These are phyloP conservation scores for Acanthosepion lycidas DNA, from an alignment of 2,888 invertebrate genomes.

Conservation along the genomic window DNA sequence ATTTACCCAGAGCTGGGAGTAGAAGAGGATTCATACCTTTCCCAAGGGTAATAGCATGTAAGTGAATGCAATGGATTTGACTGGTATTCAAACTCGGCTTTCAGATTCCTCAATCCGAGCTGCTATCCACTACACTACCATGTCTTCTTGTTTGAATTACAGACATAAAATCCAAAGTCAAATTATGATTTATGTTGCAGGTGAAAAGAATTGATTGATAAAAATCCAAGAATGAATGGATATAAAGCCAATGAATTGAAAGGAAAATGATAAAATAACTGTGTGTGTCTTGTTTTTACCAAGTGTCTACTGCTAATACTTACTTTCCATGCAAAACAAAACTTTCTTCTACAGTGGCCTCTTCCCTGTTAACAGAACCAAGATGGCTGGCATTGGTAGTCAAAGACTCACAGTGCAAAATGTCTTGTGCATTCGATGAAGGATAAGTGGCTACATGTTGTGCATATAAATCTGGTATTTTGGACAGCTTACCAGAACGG, in stretches of 20 bases:
- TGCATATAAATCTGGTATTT: slow-evolving; percentile 71
- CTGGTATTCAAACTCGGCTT: no score
- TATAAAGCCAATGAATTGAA: not conserved
- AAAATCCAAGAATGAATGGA: not conserved
- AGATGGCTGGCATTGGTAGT: slow-evolving; percentile 45
- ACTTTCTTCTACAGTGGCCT: slow-evolving; percentile 61
- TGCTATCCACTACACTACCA: no score
- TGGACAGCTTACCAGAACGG: slow-evolving; percentile 62
- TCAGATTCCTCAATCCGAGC: no score
- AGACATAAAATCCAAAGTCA: no score
- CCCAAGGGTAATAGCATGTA: no score
- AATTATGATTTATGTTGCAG: no score
- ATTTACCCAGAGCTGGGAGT: no score
- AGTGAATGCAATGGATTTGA: no score
- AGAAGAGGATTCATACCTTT: no score
- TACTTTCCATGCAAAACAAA: slow-evolving; percentile 53
- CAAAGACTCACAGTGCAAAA: slow-evolving; percentile 48
- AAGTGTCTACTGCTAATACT: not conserved
- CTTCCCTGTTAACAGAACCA: slow-evolving; percentile 53
- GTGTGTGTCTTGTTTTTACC: not conserved
- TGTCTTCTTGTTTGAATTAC: no score
- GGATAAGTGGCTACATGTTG: slow-evolving; percentile 70
- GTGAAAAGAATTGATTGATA: no score
- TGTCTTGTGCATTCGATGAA: slow-evolving; percentile 53
- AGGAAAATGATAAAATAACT: not conserved